Base-by-base conservation (phyloP, 2,888 invertebrate genomes). In the Drosophila crucigera region DNA sequence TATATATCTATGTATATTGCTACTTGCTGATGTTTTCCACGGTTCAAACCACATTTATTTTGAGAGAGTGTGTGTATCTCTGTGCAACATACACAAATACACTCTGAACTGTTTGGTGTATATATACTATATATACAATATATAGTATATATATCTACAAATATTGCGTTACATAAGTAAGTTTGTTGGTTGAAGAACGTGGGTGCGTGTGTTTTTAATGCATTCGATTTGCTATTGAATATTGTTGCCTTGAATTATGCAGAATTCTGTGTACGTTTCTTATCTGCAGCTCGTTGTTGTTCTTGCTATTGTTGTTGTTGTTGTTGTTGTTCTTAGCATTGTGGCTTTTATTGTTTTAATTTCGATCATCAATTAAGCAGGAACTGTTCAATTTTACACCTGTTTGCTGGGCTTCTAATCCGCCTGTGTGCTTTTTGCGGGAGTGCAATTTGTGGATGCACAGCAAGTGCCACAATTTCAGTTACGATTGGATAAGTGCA, bases 181-280 rank as follows among this genome's bases (percentile, higher is more conserved):
- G 35, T 67, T 25, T 28, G 60, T 60, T 59, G 33, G 25, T 11
- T 49, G 56, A 16, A 30, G 11, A 75, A 78, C 78, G 78, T 78
- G 78, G 65, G 74, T 78, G 78, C 78, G 78, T 78, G 78, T 74
- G 74, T 61, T 78, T 78, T 78, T n/a, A 68, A 61, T 69, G 69
- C 64, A 78, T 78, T 74, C 65, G 70, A 78, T 73, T 78, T 55
- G 78, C 9, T 68, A 71, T 78, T 68, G 68, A 78, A 71, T 66
- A 65, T 53, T 73, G 70, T 39, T 58, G 63, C 63, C 54, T 65
- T 56, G 43, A 61, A 72, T 58, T 62, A 54, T 76, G 76, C 66
- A 70, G 53, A 76, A 68, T 64, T 64, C 35, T 53, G 53, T 49
- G 64, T 73, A 78, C 68, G 77, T 50, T 63, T 65, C 60, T 66